Evolutionary conservation across 2,888 invertebrate genomes (phyloP).

Genomic region (Metopia argyrocephala): DNA sequence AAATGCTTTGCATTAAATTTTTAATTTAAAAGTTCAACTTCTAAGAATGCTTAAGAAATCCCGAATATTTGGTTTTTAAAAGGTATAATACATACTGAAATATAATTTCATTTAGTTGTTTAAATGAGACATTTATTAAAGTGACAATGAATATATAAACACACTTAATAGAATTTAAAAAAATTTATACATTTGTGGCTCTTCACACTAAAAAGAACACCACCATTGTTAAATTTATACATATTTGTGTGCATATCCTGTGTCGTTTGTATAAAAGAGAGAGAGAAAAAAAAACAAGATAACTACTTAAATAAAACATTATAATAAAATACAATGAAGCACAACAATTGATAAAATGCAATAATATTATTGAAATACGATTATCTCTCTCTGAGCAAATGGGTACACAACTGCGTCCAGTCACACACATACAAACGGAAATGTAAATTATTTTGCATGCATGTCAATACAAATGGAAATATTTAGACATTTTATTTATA

Average conservation of each 20-base stretch:
- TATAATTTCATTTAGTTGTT: conserved; percentile 13
- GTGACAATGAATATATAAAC: conserved; percentile 32
- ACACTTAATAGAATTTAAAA: conserved; percentile 4
- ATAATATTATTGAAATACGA: conserved; percentile 55
- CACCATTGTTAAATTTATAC: no score
- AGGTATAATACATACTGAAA: no score
- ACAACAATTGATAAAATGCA: conserved; percentile 38
- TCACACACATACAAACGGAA: not conserved
- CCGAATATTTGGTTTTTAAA: no score
- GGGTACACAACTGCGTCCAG: not conserved
- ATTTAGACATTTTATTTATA: not conserved
- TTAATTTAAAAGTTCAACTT: no score
- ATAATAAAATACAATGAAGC: conserved; percentile 22
- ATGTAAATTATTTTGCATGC: not conserved
- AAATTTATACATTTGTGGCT: no score
- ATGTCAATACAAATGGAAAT: no score
- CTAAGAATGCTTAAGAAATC: no score
- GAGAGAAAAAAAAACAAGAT: not conserved
- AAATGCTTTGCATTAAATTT: no score
- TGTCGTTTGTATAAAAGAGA: not conserved
- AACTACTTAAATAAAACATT: not conserved
- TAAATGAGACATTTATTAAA: conserved; percentile 18
- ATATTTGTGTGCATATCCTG: no score
- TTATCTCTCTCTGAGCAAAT: conserved; percentile 26
- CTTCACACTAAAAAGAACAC: no score